These are phyloP conservation scores for Sinohyriopsis cumingii DNA, from an alignment of 2,888 invertebrate genomes.

Conservation along the genomic window DNA sequence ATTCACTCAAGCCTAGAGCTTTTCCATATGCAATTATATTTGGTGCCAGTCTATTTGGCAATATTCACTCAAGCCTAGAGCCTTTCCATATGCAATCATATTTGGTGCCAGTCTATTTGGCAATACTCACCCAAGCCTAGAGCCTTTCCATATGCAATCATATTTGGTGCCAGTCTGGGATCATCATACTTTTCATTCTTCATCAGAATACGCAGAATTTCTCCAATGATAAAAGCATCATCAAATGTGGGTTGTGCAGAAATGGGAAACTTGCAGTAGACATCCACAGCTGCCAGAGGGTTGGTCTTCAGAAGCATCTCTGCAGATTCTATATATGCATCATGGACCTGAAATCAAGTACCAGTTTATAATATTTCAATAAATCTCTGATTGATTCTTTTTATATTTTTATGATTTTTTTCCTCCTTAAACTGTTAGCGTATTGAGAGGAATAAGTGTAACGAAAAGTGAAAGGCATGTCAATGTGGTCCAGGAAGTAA, in stretches of 20 bases:
- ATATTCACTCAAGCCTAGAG: conserved; percentile 65
- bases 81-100: conserved; percentile 67
- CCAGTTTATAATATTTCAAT: background rate
- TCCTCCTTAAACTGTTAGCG: no score
- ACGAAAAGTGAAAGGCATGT: no score
- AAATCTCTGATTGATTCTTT: background rate
- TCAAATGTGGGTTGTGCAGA: conserved; percentile 68
- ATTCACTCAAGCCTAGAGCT: conserved; percentile 66
- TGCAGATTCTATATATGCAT: conserved; percentile 70
- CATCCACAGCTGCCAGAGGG: conserved; percentile 68
- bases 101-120: conserved; percentile 62
- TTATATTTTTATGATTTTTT: no score
- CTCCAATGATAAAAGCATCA: conserved; percentile 71
- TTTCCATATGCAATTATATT: conserved; percentile 68
- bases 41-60: conserved; percentile 57
- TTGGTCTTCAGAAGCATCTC: conserved; percentile 66
- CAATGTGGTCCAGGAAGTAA: no score
- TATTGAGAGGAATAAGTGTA: no score
- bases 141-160: conserved; percentile 67
- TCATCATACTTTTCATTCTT: conserved; percentile 70
- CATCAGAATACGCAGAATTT: conserved; percentile 68
- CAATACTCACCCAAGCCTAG: conserved; percentile 64
- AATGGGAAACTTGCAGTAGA: conserved; percentile 68
- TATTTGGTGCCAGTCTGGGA: conserved; percentile 61
- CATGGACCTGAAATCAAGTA: conserved; percentile 60